Base-by-base conservation (phyloP, 1,140 invertebrate genomes). In the Cephus cinctus region DNA sequence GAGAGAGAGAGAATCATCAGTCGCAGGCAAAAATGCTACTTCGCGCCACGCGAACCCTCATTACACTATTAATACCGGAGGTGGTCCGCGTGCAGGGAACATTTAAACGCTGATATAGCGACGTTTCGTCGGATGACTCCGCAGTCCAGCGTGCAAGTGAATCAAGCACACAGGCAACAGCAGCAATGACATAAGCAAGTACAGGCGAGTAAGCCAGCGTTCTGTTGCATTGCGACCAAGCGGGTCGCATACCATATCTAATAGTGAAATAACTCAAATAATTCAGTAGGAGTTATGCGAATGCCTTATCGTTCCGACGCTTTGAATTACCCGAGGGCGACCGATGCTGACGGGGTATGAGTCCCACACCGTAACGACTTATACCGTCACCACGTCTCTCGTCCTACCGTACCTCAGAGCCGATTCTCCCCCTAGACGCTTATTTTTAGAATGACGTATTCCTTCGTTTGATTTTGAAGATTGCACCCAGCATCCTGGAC, bases 251-350 rank as follows among this genome's bases (percentile, higher is more conserved):
- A 65, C 66, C 67, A 61, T 69, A 68, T 71, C 69, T 71, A 74
- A 73, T 69, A 71, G 67, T 61, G 68, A 73, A 73, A 73, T 74
- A 71, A 65, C 64, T 71, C 52, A 62, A 71, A 71, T 74, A 71
- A 71, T 72, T 72, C 65, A 63, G 59, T 59, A 63, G 57, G 59
- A 71, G 63, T 70, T 71, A 69, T 69, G 67, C 61, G 62, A 67
- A 61, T 69, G 56, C 58, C 67, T 69, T 74, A 68, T 73, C 61
- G 62, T 61, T 49, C 61, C 60, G 67, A 69, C 61, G 63, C 63
- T 67, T 71, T 64, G 61, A 68, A 69, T 71, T 64, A 70, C 59
- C 61, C 50, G 40, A 52, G 39, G 34, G 47, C 36, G 47, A 50
- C 50, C 38, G 45, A 54, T 41, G 21, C 16, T 42, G 50, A 42